Evolutionary conservation across 2,888 invertebrate species (phyloP).

Genomic region (Acholoe squamosa): DNA sequence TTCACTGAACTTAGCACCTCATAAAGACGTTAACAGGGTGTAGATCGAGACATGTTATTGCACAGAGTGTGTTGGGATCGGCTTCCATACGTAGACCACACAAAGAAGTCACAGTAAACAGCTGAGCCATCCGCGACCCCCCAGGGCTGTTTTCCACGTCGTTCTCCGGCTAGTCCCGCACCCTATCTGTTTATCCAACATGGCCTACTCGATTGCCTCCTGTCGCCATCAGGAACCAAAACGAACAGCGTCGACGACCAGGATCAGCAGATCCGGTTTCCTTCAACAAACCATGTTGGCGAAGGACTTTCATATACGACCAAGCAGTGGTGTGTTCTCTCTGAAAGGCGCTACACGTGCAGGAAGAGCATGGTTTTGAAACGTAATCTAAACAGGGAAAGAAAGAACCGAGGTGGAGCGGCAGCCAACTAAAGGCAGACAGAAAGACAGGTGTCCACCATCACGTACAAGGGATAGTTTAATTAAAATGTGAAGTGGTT

Average conservation of each 20-base stretch:
- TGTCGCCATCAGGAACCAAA: slow-evolving; percentile 24
- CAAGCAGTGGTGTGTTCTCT: background rate
- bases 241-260: slow-evolving; percentile 47
- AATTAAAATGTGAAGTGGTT: slow-evolving; percentile 21
- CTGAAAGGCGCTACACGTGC: background rate
- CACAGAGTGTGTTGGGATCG: too few species aligned
- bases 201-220: slow-evolving; percentile 30
- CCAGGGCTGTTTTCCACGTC: background rate
- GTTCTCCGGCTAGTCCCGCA: background rate
- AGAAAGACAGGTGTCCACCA: background rate
- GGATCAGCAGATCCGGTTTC: slow-evolving; percentile 17
- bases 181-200: slow-evolving; percentile 44
- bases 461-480: background rate
- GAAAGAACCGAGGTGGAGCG: background rate
- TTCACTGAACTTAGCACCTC: too few species aligned
- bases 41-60: too few species aligned
- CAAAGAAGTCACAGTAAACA: background rate
- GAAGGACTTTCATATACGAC: background rate
- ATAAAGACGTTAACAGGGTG: too few species aligned
- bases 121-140: background rate
- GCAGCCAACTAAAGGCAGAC: background rate
- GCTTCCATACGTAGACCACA: slow-evolving; percentile 28
- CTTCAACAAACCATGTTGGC: slow-evolving; percentile 15
- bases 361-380: slow-evolving; percentile 29
- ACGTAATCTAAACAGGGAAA: slow-evolving; percentile 37